These are phyloP conservation scores for fruit fly (Drosophila melanogaster) DNA, from an alignment of 1,140 invertebrate species.

Conservation along the genomic window Release_6_plus_ISO1_MT NT_033777.3:21677501-21678000, in stretches of 20 bases:
- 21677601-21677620: too few relatives aligned
- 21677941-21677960: slow-evolving; percentile 28
- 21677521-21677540: neutral
- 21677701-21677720: neutral
- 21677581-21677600: too few relatives aligned
- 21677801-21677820: slow-evolving; percentile 47
- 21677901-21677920: slow-evolving; percentile 67
- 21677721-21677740: neutral
- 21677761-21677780: slow-evolving; percentile 25
- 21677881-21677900: slow-evolving; percentile 56
- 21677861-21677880: slow-evolving; percentile 44
- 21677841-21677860: slow-evolving; percentile 45
- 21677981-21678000: slow-evolving; percentile 50
- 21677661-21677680: neutral
- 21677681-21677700: neutral
- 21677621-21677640: too few relatives aligned
- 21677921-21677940: slow-evolving; percentile 26
- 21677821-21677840: slow-evolving; percentile 24
- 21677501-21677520: neutral
- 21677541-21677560: too few relatives aligned
- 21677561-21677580: too few relatives aligned
- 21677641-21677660: too few relatives aligned
- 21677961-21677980: slow-evolving; percentile 39
- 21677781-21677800: slow-evolving; percentile 36
- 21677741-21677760: slow-evolving; percentile 3